Conservation (phyloP, 1,140 invertebrate species). For the Dryas iulia region DNA sequence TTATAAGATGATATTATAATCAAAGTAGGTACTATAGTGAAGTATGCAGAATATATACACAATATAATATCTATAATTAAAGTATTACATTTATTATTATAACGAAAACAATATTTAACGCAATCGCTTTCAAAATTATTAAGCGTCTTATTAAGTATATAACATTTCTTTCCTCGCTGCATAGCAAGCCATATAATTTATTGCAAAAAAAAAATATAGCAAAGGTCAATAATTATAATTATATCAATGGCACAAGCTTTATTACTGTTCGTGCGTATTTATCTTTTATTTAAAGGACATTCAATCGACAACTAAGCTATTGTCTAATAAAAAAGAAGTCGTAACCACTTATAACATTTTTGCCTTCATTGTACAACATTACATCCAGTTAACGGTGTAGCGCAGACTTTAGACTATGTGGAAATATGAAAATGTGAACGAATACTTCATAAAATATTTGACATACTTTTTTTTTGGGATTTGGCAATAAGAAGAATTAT, state of each 20-base stretch:
- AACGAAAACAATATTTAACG: not conserved
- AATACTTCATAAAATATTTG: not conserved
- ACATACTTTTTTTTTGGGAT: not conserved
- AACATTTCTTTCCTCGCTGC: not conserved
- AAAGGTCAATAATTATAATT: constrained; percentile 23
- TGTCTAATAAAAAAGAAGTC: constrained; percentile 35
- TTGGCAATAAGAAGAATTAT: too few relatives aligned
- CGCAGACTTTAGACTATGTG: constrained; percentile 13
- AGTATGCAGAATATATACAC: not conserved
- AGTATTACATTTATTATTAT: not conserved
- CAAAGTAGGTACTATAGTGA: too few relatives aligned
- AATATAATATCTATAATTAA: not conserved
- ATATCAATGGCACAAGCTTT: constrained; percentile 27
- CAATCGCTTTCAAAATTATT: not conserved
- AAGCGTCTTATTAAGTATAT: not conserved
- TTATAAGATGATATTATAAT: too few relatives aligned
- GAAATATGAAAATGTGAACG: too few relatives aligned
- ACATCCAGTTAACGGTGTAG: constrained; percentile 43
- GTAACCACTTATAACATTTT: constrained; percentile 31
- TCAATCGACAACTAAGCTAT: constrained; percentile 25
- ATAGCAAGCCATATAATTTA: not conserved
- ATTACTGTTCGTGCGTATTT: constrained; percentile 19
- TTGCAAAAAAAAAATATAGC: constrained; percentile 21
- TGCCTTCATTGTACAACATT: constrained; percentile 41
- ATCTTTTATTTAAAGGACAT: constrained; percentile 26